Percentiles rank a stretch among this genome's conserved stretches.
Conservation (phyloP, 2,113 vertebrate genomes). For the Neodontobutis hainanensis region DNA sequence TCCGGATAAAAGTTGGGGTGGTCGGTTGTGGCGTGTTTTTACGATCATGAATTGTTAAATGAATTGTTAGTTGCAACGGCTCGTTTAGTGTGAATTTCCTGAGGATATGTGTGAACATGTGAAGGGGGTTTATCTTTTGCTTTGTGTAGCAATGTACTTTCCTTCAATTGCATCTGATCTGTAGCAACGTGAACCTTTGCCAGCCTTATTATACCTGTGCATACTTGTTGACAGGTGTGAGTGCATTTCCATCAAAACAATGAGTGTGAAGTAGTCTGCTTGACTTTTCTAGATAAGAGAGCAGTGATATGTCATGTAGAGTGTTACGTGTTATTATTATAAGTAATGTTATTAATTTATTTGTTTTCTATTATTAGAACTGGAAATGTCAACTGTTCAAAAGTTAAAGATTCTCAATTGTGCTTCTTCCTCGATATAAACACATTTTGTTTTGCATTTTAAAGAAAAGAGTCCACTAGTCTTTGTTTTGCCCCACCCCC, state of each 20-base stretch:
- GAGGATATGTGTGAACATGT: conserved; percentile 15
- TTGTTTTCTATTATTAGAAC: too few relatives aligned
- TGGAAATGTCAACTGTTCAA: too few relatives aligned
- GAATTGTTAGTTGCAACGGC: conserved; percentile 22
- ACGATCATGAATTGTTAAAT: conserved; percentile 20
- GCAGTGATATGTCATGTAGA: background rate
- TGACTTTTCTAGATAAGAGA: background rate
- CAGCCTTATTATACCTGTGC: conserved; percentile 19
- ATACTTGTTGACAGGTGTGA: conserved; percentile 15
- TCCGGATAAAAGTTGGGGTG: background rate
- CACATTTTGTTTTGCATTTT: too few relatives aligned
- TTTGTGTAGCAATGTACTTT: conserved; percentile 17
- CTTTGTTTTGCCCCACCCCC: too few relatives aligned
- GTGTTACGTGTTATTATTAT: too few relatives aligned
- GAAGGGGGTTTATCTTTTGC: conserved; percentile 10
- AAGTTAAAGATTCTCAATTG: too few relatives aligned
- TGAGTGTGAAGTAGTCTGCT: conserved; percentile 1
- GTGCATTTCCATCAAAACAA: conserved; percentile 13
- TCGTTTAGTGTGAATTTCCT: conserved; percentile 8
- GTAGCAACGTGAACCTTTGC: conserved; percentile 10
- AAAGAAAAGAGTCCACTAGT: too few relatives aligned
- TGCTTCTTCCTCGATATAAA: too few relatives aligned
- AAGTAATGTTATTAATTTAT: too few relatives aligned
- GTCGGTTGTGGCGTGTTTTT: conserved; percentile 16
- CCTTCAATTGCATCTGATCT: conserved; percentile 16